Conservation (phyloP, 2,888 invertebrate genomes). For the Pachycephus smyrnensis region DNA sequence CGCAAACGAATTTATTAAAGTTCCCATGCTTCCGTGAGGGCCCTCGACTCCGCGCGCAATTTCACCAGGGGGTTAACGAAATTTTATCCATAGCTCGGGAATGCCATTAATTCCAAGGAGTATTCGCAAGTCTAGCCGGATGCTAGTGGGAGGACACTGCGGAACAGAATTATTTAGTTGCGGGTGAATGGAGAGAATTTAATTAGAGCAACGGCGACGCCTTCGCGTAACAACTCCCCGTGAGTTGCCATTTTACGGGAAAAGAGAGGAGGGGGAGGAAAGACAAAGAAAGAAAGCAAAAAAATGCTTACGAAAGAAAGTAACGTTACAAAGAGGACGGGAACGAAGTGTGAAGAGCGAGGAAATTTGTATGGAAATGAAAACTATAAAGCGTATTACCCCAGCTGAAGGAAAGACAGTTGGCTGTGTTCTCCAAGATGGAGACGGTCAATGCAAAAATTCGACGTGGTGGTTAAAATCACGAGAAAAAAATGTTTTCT, state of each 20-base stretch:
- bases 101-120: conserved; percentile 5
- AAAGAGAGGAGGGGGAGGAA: not conserved
- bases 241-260: not conserved
- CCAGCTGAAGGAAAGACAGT: not conserved
- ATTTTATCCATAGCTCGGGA: not conserved
- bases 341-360: not conserved
- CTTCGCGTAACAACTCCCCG: conserved; percentile 10
- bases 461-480: not conserved
- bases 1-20: not conserved
- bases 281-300: conserved; percentile 1
- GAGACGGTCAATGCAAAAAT: not conserved
- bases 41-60: not conserved
- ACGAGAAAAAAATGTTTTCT: not conserved
- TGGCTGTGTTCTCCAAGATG: not conserved
- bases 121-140: conserved; percentile 1
- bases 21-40: not conserved
- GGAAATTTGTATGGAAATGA: conserved; percentile 3
- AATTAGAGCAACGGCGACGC: conserved; percentile 13
- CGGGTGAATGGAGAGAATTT: conserved; percentile 12
- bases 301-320: not conserved
- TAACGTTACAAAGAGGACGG: not conserved
- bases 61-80: not conserved
- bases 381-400: not conserved
- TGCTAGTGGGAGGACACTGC: not conserved
- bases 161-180: conserved; percentile 7